Evolutionary conservation across 2,888 invertebrate genomes (phyloP).

Genomic region (Desoria tigrina): DNA sequence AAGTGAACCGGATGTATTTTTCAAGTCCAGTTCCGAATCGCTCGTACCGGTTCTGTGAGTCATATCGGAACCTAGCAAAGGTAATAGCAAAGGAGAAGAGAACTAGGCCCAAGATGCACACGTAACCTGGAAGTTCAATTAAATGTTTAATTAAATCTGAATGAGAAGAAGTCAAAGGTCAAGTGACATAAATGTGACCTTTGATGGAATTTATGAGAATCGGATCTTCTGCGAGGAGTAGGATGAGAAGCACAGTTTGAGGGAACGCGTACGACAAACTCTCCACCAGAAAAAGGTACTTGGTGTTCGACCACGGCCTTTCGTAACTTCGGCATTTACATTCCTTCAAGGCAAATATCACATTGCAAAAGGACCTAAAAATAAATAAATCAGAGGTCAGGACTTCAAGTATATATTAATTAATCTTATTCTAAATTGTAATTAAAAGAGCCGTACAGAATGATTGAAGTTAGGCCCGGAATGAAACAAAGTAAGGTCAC

Average conservation of each 20-base stretch:
- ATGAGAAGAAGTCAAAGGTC: not conserved
- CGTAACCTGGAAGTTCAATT: slow-evolving; percentile 2
- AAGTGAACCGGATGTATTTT: slow-evolving; percentile 31
- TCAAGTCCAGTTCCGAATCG: slow-evolving; percentile 46
- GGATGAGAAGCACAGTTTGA: slow-evolving; percentile 38
- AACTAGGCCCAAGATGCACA: slow-evolving; percentile 21
- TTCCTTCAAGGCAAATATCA: slow-evolving; percentile 42
- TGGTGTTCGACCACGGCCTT: slow-evolving; percentile 43
- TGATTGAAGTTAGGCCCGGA: slow-evolving; percentile 34
- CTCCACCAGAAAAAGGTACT: slow-evolving; percentile 42
- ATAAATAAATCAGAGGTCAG: not conserved
- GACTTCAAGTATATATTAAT: not conserved
- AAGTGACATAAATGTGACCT: not conserved
- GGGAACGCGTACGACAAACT: slow-evolving; percentile 44
- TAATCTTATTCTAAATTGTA: not conserved
- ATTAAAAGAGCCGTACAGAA: slow-evolving; percentile 41
- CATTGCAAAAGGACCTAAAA: slow-evolving; percentile 40
- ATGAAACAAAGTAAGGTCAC: slow-evolving; percentile 37
- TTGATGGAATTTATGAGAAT: slow-evolving; percentile 40
- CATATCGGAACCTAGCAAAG: slow-evolving; percentile 46
- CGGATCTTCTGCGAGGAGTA: slow-evolving; percentile 11
- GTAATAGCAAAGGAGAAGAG: slow-evolving; percentile 41
- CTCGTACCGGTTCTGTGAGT: slow-evolving; percentile 34
- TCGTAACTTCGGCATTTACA: slow-evolving; percentile 30
- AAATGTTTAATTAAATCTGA: not conserved